Evolutionary conservation across 2,888 invertebrate species (phyloP).

Genomic region (Eupithecia vulgata): DNA sequence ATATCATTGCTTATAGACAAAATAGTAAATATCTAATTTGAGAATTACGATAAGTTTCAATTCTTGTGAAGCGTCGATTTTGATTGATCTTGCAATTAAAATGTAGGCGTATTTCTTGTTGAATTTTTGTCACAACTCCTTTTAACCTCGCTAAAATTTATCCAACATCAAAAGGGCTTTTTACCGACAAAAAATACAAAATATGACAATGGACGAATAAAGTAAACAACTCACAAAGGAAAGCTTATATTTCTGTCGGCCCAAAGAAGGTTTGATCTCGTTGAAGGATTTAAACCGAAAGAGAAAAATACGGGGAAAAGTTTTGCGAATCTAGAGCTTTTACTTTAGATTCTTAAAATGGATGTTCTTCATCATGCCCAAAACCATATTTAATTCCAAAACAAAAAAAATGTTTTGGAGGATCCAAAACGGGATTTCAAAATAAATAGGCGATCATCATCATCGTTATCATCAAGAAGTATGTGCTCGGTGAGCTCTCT

Average conservation of each 20-base stretch:
- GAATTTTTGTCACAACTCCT: not conserved
- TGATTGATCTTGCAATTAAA: not conserved
- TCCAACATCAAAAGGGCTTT: slow-evolving; percentile 8
- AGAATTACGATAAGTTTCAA: not conserved
- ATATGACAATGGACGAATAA: slow-evolving; percentile 12
- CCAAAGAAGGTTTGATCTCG: slow-evolving; percentile 18
- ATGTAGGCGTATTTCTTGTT: not conserved
- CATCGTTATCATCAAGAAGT: no score
- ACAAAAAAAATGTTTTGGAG: no score
- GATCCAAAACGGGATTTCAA: not conserved
- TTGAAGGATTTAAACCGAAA: slow-evolving; percentile 4
- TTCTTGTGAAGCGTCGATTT: not conserved
- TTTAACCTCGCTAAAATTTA: not conserved
- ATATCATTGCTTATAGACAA: not conserved
- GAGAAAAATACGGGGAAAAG: not conserved
- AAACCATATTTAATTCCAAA: no score
- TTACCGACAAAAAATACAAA: not conserved
- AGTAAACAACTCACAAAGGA: slow-evolving; percentile 7
- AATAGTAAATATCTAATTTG: not conserved
- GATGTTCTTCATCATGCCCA: not conserved
- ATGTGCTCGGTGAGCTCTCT: no score
- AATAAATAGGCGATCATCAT: not conserved
- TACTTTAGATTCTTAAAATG: not conserved
- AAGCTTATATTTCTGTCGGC: slow-evolving; percentile 1
- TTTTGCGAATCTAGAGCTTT: not conserved